Percentiles rank a stretch among this genome's conserved stretches.
phyloP scores from a whole-genome alignment of 2,888 invertebrate species.

The Tiphia femorata region DNA sequence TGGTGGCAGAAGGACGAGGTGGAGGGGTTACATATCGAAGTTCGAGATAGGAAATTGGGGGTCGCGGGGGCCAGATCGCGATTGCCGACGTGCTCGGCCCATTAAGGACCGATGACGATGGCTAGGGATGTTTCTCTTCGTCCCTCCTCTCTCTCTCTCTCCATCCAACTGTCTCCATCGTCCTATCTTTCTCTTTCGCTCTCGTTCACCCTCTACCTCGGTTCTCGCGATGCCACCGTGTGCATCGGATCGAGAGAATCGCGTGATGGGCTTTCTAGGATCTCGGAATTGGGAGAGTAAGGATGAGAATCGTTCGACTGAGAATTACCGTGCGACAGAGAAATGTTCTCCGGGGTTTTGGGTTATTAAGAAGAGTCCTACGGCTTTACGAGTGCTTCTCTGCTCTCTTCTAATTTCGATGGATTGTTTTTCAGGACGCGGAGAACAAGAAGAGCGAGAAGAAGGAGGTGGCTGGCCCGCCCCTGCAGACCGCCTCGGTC shows the following conservation, averaged over 20 bases:
- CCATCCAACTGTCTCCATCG: neutral
- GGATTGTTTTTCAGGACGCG: constrained; percentile 75
- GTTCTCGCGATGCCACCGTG: too few species aligned
- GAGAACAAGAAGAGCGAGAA: constrained; percentile 89
- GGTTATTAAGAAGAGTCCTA: too few species aligned
- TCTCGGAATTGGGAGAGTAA: neutral
- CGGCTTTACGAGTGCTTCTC: neutral
- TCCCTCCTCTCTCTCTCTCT: constrained; percentile 14
- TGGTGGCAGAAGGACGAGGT: too few species aligned
- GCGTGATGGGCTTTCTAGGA: too few species aligned
- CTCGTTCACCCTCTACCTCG: neutral
- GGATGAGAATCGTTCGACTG: too few species aligned
- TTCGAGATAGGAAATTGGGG: constrained; percentile 54
- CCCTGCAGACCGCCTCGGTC: constrained; percentile 91
- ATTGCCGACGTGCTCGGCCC: constrained; percentile 15
- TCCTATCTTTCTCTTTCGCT: too few species aligned
- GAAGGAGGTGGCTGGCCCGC: constrained; percentile 85
- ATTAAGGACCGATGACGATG: constrained; percentile 35
- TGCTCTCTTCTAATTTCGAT: constrained; percentile 1
- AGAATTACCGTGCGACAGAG: too few species aligned
- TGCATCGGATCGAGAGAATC: neutral
- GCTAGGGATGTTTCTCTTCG: constrained; percentile 30
- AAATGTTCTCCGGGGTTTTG: too few species aligned
- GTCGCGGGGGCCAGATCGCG: constrained; percentile 27
- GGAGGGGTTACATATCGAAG: constrained; percentile 35